A percentile compares a stretch with the other conserved stretches of the same genome.
Evolutionary conservation across 37 sponge, comb jelly and placozoan genomes (phyloP).

Genomic region (Chondrosia reniformis): DNA sequence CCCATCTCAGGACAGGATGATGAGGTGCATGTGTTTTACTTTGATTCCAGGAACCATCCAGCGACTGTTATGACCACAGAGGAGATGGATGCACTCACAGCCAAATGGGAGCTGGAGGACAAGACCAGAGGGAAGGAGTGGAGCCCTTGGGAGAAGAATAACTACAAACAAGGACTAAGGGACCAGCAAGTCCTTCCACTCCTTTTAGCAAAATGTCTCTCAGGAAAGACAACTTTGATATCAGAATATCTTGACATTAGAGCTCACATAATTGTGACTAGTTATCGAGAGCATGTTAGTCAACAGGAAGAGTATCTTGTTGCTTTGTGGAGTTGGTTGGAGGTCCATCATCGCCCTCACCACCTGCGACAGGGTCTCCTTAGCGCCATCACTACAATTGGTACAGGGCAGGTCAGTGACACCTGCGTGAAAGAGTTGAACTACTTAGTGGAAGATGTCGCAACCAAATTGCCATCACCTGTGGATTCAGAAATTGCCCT

Average conservation of each 20-base stretch:
- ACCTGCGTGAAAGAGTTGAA: too few species aligned
- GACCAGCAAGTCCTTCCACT: conserved; percentile 42
- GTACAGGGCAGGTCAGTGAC: too few species aligned
- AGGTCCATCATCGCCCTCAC: conserved; percentile 17
- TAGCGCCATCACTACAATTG: too few species aligned
- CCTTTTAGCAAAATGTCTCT: conserved; percentile 31
- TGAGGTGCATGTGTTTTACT: conserved; percentile 24
- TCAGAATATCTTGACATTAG: background rate
- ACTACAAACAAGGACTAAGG: conserved; percentile 21
- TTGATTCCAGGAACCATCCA: conserved; percentile 47
- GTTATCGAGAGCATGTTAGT: conserved; percentile 13
- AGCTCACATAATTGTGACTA: background rate
- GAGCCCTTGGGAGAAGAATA: conserved; percentile 35
- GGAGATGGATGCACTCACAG: conserved; percentile 15
- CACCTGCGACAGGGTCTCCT: too few species aligned
- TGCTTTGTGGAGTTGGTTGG: conserved; percentile 30
- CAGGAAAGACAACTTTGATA: conserved; percentile 17
- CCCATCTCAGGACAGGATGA: background rate
- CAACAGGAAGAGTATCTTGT: background rate
- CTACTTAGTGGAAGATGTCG: too few species aligned
- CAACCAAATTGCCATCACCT: too few species aligned
- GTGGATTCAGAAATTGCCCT: too few species aligned
- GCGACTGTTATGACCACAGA: conserved; percentile 13
- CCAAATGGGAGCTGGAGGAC: conserved; percentile 46
- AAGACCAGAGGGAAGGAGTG: conserved; percentile 25